Evolutionary conservation across 2,113 vertebrate genomes (phyloP).

Genomic region (Oryzias celebensis): DNA sequence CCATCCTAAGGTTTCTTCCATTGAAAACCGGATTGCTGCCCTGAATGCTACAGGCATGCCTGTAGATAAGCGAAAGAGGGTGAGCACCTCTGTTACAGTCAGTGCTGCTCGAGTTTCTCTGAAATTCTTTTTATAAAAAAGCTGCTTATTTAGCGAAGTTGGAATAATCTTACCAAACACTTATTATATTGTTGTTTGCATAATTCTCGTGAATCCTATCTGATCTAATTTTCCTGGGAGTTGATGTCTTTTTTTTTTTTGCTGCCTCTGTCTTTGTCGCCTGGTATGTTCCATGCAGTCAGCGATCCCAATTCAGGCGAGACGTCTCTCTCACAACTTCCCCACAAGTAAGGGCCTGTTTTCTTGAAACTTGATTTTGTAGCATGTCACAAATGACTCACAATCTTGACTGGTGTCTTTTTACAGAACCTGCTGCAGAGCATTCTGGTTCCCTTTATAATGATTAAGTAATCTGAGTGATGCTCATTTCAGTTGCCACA

Average conservation of each 20-base stretch:
- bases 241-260: not conserved
- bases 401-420: conserved; percentile 36
- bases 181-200: too few species aligned
- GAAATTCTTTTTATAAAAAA: too few species aligned
- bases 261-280: conserved; percentile 1
- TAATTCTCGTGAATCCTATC: not conserved
- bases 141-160: too few species aligned
- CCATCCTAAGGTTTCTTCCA: conserved; percentile 82
- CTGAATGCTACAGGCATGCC: conserved; percentile 83
- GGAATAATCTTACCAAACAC: too few species aligned
- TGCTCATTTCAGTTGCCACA: too few species aligned
- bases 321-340: conserved; percentile 60
- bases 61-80: conserved; percentile 71
- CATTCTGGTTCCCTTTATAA: too few species aligned
- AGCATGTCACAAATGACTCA: conserved; percentile 8
- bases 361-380: conserved; percentile 1
- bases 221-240: conserved; percentile 10
- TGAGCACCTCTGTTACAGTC: conserved; percentile 25
- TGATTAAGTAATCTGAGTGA: too few species aligned
- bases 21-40: conserved; percentile 87
- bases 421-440: too few species aligned
- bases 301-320: conserved; percentile 48
- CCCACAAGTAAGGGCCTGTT: conserved; percentile 70
- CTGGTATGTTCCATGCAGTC: conserved; percentile 39
- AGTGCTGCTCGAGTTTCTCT: too few species aligned